These are phyloP conservation scores for Caenorhabditis sp. DNA, from an alignment of 2,888 invertebrate genomes.

Conservation along the genomic window DNA sequence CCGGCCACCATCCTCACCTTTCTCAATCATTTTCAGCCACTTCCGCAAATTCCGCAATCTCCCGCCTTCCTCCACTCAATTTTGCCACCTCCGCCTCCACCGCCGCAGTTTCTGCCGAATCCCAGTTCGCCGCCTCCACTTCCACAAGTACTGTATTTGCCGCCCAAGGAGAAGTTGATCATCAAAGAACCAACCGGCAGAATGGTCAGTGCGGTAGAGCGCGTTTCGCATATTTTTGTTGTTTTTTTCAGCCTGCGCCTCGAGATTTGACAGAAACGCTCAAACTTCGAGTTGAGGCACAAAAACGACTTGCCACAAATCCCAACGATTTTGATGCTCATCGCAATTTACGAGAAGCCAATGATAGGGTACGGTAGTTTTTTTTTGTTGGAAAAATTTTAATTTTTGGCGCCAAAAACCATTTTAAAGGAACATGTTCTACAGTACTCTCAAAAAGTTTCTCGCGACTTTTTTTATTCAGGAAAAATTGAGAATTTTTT, in stretches of 20 bases:
- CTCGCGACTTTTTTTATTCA: too few species aligned
- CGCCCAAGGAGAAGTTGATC: conserved; percentile 43
- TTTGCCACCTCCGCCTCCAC: conserved; percentile 42
- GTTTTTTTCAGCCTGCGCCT: conserved; percentile 24
- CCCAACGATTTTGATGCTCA: conserved; percentile 61
- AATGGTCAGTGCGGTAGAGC: neutral
- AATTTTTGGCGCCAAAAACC: too few species aligned
- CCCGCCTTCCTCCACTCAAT: conserved; percentile 26
- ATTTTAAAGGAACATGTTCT: too few species aligned
- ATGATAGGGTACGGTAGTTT: conserved; percentile 48
- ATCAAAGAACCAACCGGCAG: conserved; percentile 26
- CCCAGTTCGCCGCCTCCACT: conserved; percentile 29
- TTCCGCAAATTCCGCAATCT: conserved; percentile 13
- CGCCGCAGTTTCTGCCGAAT: conserved; percentile 34
- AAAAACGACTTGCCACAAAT: conserved; percentile 41
- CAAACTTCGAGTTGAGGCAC: conserved; percentile 41
- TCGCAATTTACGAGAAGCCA: conserved; percentile 49
- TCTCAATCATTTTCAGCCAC: too few species aligned
- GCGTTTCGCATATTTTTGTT: too few species aligned
- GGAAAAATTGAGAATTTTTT: too few species aligned
- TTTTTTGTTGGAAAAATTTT: too few species aligned
- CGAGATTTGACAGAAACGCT: conserved; percentile 38
- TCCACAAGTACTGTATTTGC: conserved; percentile 40
- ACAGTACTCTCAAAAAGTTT: too few species aligned
- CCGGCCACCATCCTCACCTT: too few species aligned